phyloP scores from a whole-genome alignment of 2,888 invertebrate genomes.

The Lithodes maja region DNA sequence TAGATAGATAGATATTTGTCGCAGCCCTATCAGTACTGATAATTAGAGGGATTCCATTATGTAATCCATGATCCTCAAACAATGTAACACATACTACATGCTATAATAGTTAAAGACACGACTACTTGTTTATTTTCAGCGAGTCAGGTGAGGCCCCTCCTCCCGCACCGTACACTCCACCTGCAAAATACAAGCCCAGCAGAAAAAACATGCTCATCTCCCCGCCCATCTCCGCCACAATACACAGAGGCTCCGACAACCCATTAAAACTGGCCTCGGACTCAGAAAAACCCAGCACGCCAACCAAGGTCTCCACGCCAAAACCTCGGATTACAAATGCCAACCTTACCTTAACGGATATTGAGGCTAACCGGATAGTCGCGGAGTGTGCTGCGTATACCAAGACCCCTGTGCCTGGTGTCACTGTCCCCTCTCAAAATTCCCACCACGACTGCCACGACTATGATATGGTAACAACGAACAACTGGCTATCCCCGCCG shows the following conservation, averaged over 20 bases:
- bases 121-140: conserved; percentile 9
- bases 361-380: conserved; percentile 61
- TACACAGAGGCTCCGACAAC: conserved; percentile 68
- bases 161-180: conserved; percentile 60
- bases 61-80: too few relatives aligned
- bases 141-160: conserved; percentile 21
- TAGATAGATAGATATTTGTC: too few relatives aligned
- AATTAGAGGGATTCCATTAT: too few relatives aligned
- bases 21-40: too few relatives aligned
- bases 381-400: conserved; percentile 69
- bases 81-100: too few relatives aligned
- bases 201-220: conserved; percentile 69
- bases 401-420: conserved; percentile 53
- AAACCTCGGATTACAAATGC: conserved; percentile 18
- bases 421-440: conserved; percentile 33
- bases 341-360: conserved; percentile 36
- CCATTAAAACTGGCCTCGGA: conserved; percentile 34
- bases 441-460: conserved; percentile 52
- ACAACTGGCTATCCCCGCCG: conserved; percentile 3
- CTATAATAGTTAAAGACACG: neutral
- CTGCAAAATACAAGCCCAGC: conserved; percentile 65
- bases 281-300: conserved; percentile 13
- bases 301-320: conserved; percentile 28
- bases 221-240: conserved; percentile 69
- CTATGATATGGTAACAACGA: conserved; percentile 58